phyloP scores from a whole-genome alignment of 2,888 invertebrate genomes.

The Athalia rosae region DNA sequence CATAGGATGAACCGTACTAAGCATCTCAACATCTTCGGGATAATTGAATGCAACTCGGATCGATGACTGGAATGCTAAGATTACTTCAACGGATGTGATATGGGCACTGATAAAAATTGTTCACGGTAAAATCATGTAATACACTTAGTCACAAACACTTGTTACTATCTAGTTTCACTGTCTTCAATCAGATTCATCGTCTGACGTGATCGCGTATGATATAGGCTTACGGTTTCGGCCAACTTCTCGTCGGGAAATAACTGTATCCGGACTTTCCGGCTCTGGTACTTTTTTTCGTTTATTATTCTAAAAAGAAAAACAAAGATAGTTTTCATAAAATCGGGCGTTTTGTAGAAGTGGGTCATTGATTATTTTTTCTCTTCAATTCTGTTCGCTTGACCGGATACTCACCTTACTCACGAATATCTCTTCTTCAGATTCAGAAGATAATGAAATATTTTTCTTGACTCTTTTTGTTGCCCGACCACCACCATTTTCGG shows the following conservation, averaged over 20 bases:
- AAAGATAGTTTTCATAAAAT: too few relatives aligned
- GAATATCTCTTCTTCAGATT: slow-evolving; percentile 65
- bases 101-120: slow-evolving; percentile 16
- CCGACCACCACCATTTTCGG: slow-evolving; percentile 62
- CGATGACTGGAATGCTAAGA: slow-evolving; percentile 35
- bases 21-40: slow-evolving; percentile 11
- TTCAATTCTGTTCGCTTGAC: too few relatives aligned
- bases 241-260: slow-evolving; percentile 65
- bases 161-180: not conserved
- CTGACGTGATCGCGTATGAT: slow-evolving; percentile 73
- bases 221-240: slow-evolving; percentile 75
- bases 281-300: slow-evolving; percentile 60
- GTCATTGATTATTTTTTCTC: too few relatives aligned
- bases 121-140: slow-evolving; percentile 25
- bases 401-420: slow-evolving; percentile 52
- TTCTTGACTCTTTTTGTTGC: slow-evolving; percentile 60
- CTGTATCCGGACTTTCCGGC: slow-evolving; percentile 53
- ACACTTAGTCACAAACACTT: slow-evolving; percentile 40
- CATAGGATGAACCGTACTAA: slow-evolving; percentile 3
- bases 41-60: not conserved
- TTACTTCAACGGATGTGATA: slow-evolving; percentile 22
- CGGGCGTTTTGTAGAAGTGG: too few relatives aligned
- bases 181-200: slow-evolving; percentile 62
- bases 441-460: slow-evolving; percentile 57
- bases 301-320: slow-evolving; percentile 52